phyloP scores from a whole-genome alignment of 2,113 vertebrate species.

The Cheilinus undulatus region DNA sequence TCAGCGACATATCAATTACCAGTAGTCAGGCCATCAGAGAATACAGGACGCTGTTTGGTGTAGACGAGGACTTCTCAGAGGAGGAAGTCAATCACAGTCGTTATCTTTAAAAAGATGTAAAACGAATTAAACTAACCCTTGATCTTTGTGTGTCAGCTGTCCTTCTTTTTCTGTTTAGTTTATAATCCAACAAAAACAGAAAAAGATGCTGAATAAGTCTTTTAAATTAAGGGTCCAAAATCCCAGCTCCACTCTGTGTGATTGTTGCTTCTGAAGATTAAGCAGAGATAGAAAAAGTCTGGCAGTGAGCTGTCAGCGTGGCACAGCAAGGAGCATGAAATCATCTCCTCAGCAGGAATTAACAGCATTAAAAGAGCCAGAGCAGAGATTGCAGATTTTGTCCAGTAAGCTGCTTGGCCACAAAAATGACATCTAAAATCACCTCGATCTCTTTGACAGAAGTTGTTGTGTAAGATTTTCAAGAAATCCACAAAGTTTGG shows the following conservation, averaged over 20 bases:
- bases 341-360: constrained; percentile 60
- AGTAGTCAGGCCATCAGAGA: not conserved
- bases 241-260: not conserved
- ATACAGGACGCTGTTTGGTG: constrained; percentile 11
- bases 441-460: not conserved
- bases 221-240: not conserved
- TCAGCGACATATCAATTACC: constrained; percentile 29
- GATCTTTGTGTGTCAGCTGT: not conserved
- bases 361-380: constrained; percentile 44
- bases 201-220: not conserved
- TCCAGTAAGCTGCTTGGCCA: constrained; percentile 63
- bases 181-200: not conserved
- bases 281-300: constrained; percentile 26
- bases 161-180: not conserved
- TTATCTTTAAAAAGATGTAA: constrained; percentile 16
- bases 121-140: not conserved
- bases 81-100: constrained; percentile 20
- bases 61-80: constrained; percentile 15
- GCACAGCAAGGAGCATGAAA: constrained; percentile 37
- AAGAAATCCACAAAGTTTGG: not conserved
- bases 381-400: constrained; percentile 63
- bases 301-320: constrained; percentile 8
- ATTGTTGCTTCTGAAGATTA: constrained; percentile 34
- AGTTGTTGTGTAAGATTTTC: not conserved
- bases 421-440: constrained; percentile 64